phyloP scores from a whole-genome alignment of 2,797 vertebrate species.

The Otus scops region DNA sequence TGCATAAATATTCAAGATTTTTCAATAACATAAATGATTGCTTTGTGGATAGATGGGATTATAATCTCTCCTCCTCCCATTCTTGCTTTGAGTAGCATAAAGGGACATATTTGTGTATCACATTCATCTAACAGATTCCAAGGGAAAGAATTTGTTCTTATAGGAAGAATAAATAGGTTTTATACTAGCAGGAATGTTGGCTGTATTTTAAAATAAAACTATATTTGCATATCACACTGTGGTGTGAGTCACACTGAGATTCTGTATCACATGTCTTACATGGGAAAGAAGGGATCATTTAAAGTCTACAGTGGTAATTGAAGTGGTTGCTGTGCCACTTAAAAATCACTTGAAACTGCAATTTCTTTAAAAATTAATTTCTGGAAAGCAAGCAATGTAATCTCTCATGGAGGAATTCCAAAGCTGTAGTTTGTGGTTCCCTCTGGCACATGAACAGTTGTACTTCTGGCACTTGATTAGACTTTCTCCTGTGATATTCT shows the following conservation, averaged over 20 bases:
- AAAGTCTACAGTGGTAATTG: not conserved
- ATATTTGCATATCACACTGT: not conserved
- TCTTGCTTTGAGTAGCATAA: not conserved
- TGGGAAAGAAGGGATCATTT: not conserved
- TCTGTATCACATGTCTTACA: not conserved
- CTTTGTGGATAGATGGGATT: not conserved
- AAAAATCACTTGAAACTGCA: not conserved
- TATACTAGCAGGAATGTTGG: not conserved
- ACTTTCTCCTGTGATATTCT: not conserved
- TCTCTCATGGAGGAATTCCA: not conserved
- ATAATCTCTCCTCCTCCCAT: not conserved
- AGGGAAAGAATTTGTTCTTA: not conserved
- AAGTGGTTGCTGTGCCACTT: not conserved
- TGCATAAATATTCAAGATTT: not conserved
- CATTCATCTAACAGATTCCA: not conserved
- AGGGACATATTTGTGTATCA: not conserved
- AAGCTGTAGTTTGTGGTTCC: not conserved
- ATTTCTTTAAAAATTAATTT: not conserved
- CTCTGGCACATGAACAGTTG: not conserved
- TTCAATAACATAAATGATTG: not conserved
- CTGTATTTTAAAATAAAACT: not conserved
- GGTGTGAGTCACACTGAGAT: not conserved
- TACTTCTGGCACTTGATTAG: not conserved
- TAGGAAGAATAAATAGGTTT: not conserved
- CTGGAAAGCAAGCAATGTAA: not conserved